Base-by-base conservation (phyloP, 2,888 invertebrate genomes). In the Dione juno region DNA sequence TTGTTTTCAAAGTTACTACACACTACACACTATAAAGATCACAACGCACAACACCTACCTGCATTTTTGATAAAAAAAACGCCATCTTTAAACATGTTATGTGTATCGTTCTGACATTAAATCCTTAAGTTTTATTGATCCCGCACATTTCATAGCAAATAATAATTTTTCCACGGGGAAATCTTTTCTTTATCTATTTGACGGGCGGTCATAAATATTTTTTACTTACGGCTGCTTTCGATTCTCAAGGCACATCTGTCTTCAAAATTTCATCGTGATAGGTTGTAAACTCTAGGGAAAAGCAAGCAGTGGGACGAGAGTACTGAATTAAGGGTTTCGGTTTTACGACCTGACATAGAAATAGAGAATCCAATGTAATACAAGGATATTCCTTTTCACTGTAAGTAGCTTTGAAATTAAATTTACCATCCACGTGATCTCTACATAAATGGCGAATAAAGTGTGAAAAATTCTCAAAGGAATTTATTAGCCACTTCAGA, bases 231-330 rank as follows among this genome's bases (percentile, higher is more conserved):
- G 58, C 61, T 67, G 67, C 67, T 69, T 74, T 72, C 69, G 69
- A 67, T 69, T 69, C 65, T 69, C 74, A 65, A 72, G 65, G 71
- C 71, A 72, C 83, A 84, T 72, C 64, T 69, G 70, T 73, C 73
- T 67, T 54, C 37, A 70, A 67, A 73, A 74, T 73, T 67, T 71
- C 69, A 74, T 69, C 54, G 59, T 71, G 74, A 73, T 71, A 73
- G 71, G 71, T 69, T 71, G 70, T 73, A 74, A 74, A 73, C 70
- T 65, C 71, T 64, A 54, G 72, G 72, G 74, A 66, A 74, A 72
- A 72, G 72, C 68, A 74, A 69, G 61, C 69, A 66, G 66, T 48
- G 67, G 72, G 70, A 67, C 70, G 73, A 70, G 67, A 67, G 58
- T 54, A 74, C 72, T 69, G 72, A 74, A 75, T 75, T 72, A 74